These are phyloP conservation scores for Propsilocerus akamusi DNA, from an alignment of 1,140 invertebrate species.

Conservation along the genomic window DNA sequence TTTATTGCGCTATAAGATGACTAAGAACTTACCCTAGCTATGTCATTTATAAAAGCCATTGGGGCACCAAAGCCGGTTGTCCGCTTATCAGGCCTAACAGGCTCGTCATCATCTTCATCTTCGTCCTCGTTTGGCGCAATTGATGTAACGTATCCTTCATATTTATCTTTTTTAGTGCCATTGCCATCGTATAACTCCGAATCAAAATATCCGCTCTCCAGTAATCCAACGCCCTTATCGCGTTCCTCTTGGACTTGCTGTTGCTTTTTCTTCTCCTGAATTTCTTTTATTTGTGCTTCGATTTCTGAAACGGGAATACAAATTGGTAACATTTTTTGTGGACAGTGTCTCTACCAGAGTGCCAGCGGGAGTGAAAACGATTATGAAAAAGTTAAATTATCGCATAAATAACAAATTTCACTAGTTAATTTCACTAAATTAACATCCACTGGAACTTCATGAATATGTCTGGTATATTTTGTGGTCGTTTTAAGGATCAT, in stretches of 20 bases:
- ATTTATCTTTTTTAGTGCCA: constrained; percentile 50
- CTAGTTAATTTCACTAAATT: too few species aligned
- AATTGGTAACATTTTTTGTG: too few species aligned
- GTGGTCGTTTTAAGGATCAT: too few species aligned
- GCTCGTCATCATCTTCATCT: constrained; percentile 76
- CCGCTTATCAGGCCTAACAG: constrained; percentile 42
- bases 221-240: constrained; percentile 61
- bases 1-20: neutral
- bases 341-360: too few species aligned
- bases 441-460: too few species aligned
- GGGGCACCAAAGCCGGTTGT: constrained; percentile 63
- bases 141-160: constrained; percentile 87
- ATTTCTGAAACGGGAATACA: constrained; percentile 46
- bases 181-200: constrained; percentile 78
- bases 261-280: constrained; percentile 74
- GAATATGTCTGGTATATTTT: too few species aligned
- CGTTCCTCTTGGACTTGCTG: constrained; percentile 37
- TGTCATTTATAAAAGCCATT: constrained; percentile 73
- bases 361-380: too few species aligned
- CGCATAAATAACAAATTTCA: too few species aligned
- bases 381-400: too few species aligned
- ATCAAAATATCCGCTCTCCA: constrained; percentile 79
- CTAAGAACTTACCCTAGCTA: constrained; percentile 47
- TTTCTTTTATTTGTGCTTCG: constrained; percentile 78
- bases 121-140: constrained; percentile 86